phyloP scores from a whole-genome alignment of 2,888 invertebrate species.

The Eupithecia subfuscata region DNA sequence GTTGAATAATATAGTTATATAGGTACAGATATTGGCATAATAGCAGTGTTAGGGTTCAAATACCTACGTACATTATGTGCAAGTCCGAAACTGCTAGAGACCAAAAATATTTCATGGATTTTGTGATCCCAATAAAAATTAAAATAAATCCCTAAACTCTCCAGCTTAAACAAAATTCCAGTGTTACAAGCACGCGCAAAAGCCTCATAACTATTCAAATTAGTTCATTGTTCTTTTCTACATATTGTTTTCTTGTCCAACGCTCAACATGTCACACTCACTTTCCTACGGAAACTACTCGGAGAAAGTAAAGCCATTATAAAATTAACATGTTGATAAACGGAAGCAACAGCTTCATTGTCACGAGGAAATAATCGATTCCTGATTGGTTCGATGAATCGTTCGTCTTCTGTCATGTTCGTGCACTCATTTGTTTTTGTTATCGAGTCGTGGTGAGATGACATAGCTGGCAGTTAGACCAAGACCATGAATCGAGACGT shows the following conservation, averaged over 20 bases:
- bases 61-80: no score
- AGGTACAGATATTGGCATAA: no score
- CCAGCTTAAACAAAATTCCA: no score
- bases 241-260: slow-evolving; percentile 5
- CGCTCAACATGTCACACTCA: slow-evolving; percentile 22
- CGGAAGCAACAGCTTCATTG: slow-evolving; percentile 32
- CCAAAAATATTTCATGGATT: no score
- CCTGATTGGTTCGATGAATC: slow-evolving; percentile 28
- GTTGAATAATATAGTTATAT: no score
- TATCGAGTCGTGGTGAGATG: not conserved
- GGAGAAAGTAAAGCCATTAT: slow-evolving; percentile 34
- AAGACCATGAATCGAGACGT: not conserved
- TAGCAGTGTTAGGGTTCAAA: no score
- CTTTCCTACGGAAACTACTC: slow-evolving; percentile 25
- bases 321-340: slow-evolving; percentile 34
- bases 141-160: no score
- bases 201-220: slow-evolving; percentile 1
- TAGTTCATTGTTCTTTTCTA: slow-evolving; percentile 2
- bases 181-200: not conserved
- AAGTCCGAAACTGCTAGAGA: no score
- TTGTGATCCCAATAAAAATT: no score
- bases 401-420: slow-evolving; percentile 13
- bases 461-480: not conserved
- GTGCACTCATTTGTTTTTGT: not conserved
- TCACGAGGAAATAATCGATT: slow-evolving; percentile 39